These are phyloP conservation scores for Phyllotreta striolata DNA, from an alignment of 2,888 invertebrate species.

Conservation along the genomic window DNA sequence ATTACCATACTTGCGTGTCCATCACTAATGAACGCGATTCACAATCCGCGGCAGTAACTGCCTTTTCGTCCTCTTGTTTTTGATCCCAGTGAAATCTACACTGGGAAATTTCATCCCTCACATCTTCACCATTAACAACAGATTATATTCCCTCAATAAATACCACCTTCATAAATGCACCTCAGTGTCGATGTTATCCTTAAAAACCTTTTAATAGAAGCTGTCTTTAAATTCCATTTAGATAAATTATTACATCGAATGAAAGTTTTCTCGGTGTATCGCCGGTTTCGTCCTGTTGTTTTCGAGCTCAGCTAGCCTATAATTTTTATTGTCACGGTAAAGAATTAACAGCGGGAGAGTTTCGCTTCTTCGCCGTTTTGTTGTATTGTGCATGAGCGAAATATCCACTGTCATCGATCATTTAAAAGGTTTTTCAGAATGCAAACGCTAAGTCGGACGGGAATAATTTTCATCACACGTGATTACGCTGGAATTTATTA, in stretches of 20 bases:
- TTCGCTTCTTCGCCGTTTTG: constrained; percentile 51
- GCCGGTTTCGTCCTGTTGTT: constrained; percentile 64
- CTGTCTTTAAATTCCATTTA: too few relatives aligned
- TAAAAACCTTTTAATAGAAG: too few relatives aligned
- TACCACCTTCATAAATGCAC: too few relatives aligned
- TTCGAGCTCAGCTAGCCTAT: constrained; percentile 69
- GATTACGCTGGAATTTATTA: too few relatives aligned
- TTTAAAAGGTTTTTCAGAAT: constrained; percentile 30
- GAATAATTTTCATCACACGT: too few relatives aligned
- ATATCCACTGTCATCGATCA: constrained; percentile 60
- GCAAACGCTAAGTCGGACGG: too few relatives aligned
- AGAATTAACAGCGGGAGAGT: constrained; percentile 63
- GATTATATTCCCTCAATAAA: too few relatives aligned
- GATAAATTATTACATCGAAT: too few relatives aligned
- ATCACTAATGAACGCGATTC: constrained; percentile 68
- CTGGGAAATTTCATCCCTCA: neutral
- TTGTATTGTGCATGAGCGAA: constrained; percentile 49
- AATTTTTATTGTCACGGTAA: constrained; percentile 69
- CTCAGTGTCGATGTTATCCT: too few relatives aligned
- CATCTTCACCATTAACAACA: neutral
- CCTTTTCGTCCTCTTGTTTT: constrained; percentile 66
- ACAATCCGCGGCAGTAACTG: constrained; percentile 61
- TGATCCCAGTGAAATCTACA: constrained; percentile 68
- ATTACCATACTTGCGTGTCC: constrained; percentile 62
- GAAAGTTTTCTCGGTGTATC: constrained; percentile 1